Evolutionary conservation across 2,113 vertebrate genomes (phyloP).

Genomic region (Dendropsophus ebraccatus): DNA sequence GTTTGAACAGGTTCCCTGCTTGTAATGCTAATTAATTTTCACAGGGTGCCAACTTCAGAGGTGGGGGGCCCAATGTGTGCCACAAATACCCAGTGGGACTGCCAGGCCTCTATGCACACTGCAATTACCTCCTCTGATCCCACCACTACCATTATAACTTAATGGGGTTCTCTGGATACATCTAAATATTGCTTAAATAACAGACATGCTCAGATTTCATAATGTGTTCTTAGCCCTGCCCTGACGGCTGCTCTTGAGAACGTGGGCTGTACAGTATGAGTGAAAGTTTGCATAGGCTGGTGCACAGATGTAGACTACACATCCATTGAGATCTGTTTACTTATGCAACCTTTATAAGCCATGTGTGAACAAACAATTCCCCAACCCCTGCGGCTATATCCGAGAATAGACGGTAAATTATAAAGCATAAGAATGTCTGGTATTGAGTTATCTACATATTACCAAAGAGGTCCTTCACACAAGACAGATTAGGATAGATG

Average conservation of each 20-base stretch:
- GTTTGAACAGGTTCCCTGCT: conserved; percentile 36
- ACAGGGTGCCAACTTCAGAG: conserved; percentile 35
- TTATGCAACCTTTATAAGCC: neutral
- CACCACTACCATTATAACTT: neutral
- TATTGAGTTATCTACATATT: neutral
- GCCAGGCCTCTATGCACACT: neutral
- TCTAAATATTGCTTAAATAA: neutral
- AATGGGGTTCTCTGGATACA: neutral
- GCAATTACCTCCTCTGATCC: neutral
- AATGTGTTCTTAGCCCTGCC: neutral
- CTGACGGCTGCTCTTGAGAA: neutral
- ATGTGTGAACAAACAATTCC: too few species aligned
- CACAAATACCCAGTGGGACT: neutral
- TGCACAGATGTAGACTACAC: neutral
- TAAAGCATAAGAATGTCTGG: neutral
- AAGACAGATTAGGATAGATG: too few species aligned
- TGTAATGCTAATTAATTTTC: conserved; percentile 37
- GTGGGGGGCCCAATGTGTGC: conserved; percentile 2
- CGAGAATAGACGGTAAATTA: neutral
- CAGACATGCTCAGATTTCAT: neutral
- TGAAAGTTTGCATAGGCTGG: neutral
- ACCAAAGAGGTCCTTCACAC: too few species aligned
- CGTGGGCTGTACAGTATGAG: neutral
- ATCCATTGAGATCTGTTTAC: neutral
- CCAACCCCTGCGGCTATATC: neutral